A percentile compares a stretch with the other conserved stretches of the same genome.
Evolutionary conservation across 2,797 vertebrate genomes (phyloP).

Genomic region (Danionella dracula): DNA sequence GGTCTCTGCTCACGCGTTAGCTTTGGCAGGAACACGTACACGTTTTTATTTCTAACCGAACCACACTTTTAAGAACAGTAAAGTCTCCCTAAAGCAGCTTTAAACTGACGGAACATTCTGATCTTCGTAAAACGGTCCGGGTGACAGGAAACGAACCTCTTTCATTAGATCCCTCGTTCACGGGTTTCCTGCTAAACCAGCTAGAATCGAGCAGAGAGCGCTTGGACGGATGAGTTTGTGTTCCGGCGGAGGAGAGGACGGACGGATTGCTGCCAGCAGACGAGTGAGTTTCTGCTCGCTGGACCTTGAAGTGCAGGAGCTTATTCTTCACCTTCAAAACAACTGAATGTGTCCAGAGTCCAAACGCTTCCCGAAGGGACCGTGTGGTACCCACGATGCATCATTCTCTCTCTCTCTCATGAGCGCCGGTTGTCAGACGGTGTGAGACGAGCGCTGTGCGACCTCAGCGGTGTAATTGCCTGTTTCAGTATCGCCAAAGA

Average conservation of each 20-base stretch:
- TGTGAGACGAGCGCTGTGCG: too few species aligned
- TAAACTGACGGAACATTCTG: background rate
- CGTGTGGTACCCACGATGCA: too few species aligned
- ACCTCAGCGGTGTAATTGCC: too few species aligned
- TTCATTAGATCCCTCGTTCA: conserved; percentile 4
- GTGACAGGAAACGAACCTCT: background rate
- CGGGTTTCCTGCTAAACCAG: background rate
- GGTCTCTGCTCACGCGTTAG: too few species aligned
- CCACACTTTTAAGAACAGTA: background rate
- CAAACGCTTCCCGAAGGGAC: background rate
- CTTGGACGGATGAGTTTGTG: conserved; percentile 25
- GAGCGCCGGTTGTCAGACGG: background rate
- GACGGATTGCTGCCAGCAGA: conserved; percentile 20
- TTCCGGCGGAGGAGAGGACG: conserved; percentile 17
- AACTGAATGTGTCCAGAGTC: conserved; percentile 18
- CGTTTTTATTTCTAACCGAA: background rate
- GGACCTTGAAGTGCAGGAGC: conserved; percentile 29
- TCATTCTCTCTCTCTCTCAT: too few species aligned
- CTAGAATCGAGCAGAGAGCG: background rate
- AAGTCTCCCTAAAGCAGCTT: background rate
- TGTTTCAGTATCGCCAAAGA: too few species aligned
- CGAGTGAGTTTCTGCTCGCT: conserved; percentile 16
- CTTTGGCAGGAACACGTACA: too few species aligned
- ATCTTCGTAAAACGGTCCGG: background rate
- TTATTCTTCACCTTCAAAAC: conserved; percentile 13